These are phyloP conservation scores for Cyanoramphus novaezelandiae DNA, from an alignment of 2,113 vertebrate species.

Conservation along the genomic window DNA sequence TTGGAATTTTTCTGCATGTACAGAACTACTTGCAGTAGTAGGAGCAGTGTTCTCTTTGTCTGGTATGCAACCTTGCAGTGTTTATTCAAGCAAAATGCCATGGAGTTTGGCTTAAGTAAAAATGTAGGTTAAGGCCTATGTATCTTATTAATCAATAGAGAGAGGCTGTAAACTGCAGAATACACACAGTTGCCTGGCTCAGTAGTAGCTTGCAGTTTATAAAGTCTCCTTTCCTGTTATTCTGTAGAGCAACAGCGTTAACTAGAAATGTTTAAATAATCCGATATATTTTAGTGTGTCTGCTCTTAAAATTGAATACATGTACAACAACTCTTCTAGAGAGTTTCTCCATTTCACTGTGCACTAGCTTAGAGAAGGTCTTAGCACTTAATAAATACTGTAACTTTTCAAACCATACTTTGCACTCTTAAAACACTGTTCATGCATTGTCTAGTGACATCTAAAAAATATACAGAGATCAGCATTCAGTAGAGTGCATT, in stretches of 20 bases:
- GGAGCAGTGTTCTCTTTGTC: not conserved
- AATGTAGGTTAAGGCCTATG: not conserved
- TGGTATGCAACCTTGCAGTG: not conserved
- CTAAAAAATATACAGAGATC: not conserved
- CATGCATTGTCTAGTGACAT: not conserved
- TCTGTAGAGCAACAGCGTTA: not conserved
- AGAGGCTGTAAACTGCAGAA: not conserved
- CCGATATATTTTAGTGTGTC: not conserved
- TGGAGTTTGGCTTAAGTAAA: not conserved
- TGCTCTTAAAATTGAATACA: not conserved
- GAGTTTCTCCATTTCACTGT: not conserved
- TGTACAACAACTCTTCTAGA: not conserved
- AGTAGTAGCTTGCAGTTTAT: not conserved
- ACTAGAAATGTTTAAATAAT: not conserved
- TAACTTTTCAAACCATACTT: not conserved
- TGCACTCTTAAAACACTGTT: not conserved
- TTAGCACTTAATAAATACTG: not conserved
- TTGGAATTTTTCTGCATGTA: not conserved
- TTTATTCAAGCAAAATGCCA: not conserved
- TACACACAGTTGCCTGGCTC: not conserved
- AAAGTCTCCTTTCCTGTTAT: not conserved
- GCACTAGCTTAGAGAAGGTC: not conserved
- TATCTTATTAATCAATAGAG: not conserved
- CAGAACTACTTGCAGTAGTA: not conserved
- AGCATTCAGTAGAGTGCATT: not conserved